Percentiles rank a stretch among this genome's conserved stretches.
These are phyloP conservation scores for Noturus placidus DNA, from an alignment of 2,113 vertebrate species.

Conservation along the genomic window DNA sequence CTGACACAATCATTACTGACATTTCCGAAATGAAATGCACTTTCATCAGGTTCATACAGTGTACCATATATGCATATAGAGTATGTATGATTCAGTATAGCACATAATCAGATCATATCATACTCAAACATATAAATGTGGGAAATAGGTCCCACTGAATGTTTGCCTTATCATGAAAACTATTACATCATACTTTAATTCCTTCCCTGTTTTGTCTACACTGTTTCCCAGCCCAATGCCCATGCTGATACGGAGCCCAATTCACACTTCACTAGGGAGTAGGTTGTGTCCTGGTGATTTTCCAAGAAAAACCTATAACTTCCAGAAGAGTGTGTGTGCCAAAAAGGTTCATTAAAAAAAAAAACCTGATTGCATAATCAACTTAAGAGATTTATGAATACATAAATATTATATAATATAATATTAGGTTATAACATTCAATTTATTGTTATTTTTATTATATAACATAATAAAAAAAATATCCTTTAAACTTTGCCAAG, in stretches of 20 bases:
- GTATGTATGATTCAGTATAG: neutral
- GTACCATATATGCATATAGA: neutral
- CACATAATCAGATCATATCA: neutral
- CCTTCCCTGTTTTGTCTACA: conserved; percentile 9
- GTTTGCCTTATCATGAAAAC: neutral
- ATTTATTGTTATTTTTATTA: neutral
- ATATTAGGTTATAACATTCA: neutral
- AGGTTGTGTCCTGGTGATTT: neutral
- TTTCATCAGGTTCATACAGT: neutral
- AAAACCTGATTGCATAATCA: neutral
- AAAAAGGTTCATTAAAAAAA: neutral
- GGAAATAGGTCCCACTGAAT: neutral
- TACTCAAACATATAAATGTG: neutral
- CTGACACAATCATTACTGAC: neutral
- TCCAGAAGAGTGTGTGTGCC: neutral
- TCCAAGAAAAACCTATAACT: neutral
- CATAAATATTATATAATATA: neutral
- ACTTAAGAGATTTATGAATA: neutral
- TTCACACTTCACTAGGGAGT: conserved; percentile 7
- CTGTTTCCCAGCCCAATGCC: neutral
- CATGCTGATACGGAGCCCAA: neutral
- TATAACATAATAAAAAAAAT: neutral
- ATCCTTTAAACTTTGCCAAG: no score
- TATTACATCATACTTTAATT: neutral
- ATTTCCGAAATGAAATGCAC: neutral